These are phyloP conservation scores for Leptestheria dahalacensis DNA, from an alignment of 1,140 invertebrate species.

Conservation along the genomic window DNA sequence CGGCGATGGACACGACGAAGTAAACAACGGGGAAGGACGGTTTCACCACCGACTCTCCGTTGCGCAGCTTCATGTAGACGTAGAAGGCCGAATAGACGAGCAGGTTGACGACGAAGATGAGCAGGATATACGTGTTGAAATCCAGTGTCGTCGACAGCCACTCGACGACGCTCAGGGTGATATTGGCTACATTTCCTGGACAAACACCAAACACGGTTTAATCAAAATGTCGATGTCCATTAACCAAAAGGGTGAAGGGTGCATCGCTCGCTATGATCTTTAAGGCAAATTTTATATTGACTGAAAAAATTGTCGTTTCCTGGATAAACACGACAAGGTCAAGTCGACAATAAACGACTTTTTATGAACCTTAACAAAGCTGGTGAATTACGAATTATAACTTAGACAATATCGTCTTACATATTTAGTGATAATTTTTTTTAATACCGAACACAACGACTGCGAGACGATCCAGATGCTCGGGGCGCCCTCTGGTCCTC, in stretches of 20 bases:
- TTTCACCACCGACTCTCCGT: neutral
- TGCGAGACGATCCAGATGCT: neutral
- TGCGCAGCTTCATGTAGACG: constrained; percentile 6
- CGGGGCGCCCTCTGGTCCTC: neutral
- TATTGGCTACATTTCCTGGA: neutral
- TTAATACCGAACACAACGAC: neutral
- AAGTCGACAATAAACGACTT: too few relatives aligned
- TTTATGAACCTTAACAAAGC: too few relatives aligned
- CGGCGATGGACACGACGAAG: neutral
- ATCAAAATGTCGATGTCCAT: too few relatives aligned
- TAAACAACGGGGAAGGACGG: constrained; percentile 3
- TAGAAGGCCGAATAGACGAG: constrained; percentile 3
- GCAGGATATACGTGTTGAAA: constrained; percentile 9
- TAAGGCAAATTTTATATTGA: too few relatives aligned
- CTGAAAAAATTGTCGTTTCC: too few relatives aligned
- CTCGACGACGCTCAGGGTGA: neutral
- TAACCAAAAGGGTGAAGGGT: too few relatives aligned
- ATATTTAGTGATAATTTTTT: neutral
- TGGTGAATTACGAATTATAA: too few relatives aligned
- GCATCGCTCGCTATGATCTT: too few relatives aligned
- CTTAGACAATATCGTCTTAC: too few relatives aligned
- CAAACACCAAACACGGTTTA: neutral
- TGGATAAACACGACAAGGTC: too few relatives aligned
- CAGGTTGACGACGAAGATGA: constrained; percentile 1
- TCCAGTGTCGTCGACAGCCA: neutral